Conservation (phyloP, 2,888 invertebrate genomes). For the Habroteleia sp. region DNA sequence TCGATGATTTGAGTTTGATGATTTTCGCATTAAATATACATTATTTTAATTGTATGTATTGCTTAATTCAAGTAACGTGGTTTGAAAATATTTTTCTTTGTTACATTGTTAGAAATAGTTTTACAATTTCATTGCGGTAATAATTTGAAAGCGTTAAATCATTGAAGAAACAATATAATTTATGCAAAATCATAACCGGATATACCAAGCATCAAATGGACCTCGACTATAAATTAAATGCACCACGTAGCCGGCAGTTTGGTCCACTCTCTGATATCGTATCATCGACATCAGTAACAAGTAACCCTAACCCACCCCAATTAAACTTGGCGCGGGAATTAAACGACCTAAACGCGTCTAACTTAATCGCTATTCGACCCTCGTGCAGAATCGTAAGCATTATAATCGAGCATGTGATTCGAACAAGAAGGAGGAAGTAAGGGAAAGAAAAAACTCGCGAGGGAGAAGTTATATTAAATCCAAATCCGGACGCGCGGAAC, state of each 20-base stretch:
- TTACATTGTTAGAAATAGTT: no score
- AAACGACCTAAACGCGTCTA: conserved; percentile 56
- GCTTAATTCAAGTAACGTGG: no score
- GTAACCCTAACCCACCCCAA: conserved; percentile 58
- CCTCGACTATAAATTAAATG: conserved; percentile 32
- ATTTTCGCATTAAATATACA: no score
- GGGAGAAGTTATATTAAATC: conserved; percentile 57
- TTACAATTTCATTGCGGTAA: no score
- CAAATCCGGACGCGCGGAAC: conserved; percentile 31
- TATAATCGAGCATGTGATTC: conserved; percentile 56
- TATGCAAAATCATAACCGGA: conserved; percentile 19
- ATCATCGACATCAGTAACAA: conserved; percentile 41
- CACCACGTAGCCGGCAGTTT: conserved; percentile 13
- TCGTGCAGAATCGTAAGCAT: conserved; percentile 43
- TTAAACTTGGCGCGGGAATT: conserved; percentile 47
- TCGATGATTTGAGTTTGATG: no score
- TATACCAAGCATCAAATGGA: conserved; percentile 1
- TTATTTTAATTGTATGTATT: no score
- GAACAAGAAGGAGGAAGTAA: conserved; percentile 48
- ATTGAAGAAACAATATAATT: no score
- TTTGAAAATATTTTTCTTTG: no score
- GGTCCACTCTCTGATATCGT: conserved; percentile 35
- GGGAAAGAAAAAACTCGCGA: conserved; percentile 39
- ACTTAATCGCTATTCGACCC: conserved; percentile 58
- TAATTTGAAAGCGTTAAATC: no score